Base-by-base conservation (phyloP, 2,113 vertebrate genomes). In the Lamprotornis superbus region DNA sequence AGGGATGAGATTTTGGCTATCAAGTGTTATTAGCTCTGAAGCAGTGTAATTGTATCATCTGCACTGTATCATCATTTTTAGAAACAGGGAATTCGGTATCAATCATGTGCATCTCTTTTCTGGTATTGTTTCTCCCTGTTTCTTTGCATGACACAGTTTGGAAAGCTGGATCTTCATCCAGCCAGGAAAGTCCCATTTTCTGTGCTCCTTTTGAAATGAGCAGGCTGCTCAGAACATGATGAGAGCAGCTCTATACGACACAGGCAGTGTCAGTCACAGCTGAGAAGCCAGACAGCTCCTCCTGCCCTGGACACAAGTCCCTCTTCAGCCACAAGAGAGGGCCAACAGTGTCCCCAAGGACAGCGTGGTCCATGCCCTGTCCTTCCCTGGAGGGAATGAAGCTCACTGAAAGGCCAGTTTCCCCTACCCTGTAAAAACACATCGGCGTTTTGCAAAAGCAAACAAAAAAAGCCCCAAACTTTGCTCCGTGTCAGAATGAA, bases 351-450 rank as follows among this genome's bases (percentile, higher is more conserved):
- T 30, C 46, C n/a, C 35, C 16, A 53, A 50, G 59, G 31, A 8
- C 49, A 79, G 53, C 18, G 47, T 3, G 10, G 25, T 22, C 57
- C 21, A 16, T 0, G 3, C 2, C 19, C 21, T 42, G 16, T 21
- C 30, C 33, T 80, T 30, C 60, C 49, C 57, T 61, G 31, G 7
- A 18, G 35, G 49, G 53, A 22, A 37, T 10, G 11, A 60, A 65
- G 55, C 23, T 70, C 0, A 0, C 57, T 63, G 39, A 52, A 67
- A 89, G 19, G 42, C 47, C 0, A 30, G 0, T 28, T 89, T 49
- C 71, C 52, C 8, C 7, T 24, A 22, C 68, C 50, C 59, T 80
- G 21, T 40, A 71, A 67, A 94, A 94, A 90, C 3, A 47, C 3
- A 63, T 10, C 0, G 1, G 47, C 3, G 15, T 67, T 93, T 70